Evolutionary conservation across 1,140 invertebrate species (phyloP), one percentile per base, ranked within the genome.

Genomic region (Steinernema feltiae): DNA sequence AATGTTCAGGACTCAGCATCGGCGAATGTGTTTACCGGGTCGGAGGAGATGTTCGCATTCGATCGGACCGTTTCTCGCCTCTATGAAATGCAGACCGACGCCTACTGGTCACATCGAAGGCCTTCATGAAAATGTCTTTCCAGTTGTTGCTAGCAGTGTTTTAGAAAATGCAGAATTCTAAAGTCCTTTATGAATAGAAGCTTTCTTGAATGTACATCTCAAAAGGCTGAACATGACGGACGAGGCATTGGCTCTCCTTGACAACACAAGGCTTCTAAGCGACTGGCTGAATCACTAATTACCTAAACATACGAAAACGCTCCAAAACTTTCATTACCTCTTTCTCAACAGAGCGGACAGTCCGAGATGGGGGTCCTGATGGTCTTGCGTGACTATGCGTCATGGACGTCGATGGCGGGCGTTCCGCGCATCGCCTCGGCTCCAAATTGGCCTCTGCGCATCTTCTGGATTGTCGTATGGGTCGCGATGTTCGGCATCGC

Each of bases 11-110:
- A 91, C 82, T 87, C 90, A 83, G 88, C 90, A 41, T 89, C 89
- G 76, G 91, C 93, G 3, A 95, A 92, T 85, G 92, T 98, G 80
- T 98, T 98, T 84, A 97, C 93, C 30, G 95, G 95, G 0, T 93
- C 97, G 86, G 97, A 98, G 87, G 96, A 99, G 88, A 88, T 95
- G 74, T 99, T 98, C 89, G 95, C 96, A 7, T 97, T 94, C 87
- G 93, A 97, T 80, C 89, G 97, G 74, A 97, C 95, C 21, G 86
- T 97, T 17, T 98, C 95, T 0, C 88, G 97, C 71, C 89, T 99
- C 29, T 91, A 91, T 70, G 94, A 98, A 89, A 99, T 98, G 95
- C 94, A 96, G 88, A 94, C 92, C 1, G 89, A 91, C 74, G 91
- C 93, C 76, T 98, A 97, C 88, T 97, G 94, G 94, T 41, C 74